Conservation (phyloP, 2,797 vertebrate species). For the Bufotes viridis region DNA sequence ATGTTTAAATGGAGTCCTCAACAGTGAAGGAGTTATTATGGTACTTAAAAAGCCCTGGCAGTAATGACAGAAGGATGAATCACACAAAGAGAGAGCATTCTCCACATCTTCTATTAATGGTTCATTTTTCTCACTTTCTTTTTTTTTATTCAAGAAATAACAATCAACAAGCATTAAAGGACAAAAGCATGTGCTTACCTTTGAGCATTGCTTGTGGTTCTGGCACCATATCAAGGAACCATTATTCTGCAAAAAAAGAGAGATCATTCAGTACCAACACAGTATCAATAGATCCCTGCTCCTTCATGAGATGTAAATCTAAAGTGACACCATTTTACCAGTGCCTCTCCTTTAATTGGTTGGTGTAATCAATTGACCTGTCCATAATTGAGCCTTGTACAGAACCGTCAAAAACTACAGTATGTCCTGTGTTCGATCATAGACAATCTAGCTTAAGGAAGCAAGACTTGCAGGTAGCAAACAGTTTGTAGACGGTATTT, state of each 20-base stretch:
- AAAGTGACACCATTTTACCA: background rate
- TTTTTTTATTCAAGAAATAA: constrained; percentile 49
- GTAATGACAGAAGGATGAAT: constrained; percentile 51
- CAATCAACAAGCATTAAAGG: constrained; percentile 28
- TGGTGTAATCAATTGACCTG: background rate
- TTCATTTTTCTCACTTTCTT: constrained; percentile 41
- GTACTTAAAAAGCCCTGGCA: constrained; percentile 53
- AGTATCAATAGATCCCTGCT: background rate
- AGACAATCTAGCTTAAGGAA: background rate
- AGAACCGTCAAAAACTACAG: no score
- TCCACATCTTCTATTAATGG: constrained; percentile 44
- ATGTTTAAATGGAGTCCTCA: constrained; percentile 58
- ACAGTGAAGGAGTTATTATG: constrained; percentile 59
- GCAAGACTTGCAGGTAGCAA: background rate
- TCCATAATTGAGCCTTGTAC: background rate
- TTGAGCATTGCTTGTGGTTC: constrained; percentile 97
- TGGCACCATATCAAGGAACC: constrained; percentile 96
- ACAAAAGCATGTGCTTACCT: constrained; percentile 77
- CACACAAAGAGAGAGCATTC: constrained; percentile 47
- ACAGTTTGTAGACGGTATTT: background rate
- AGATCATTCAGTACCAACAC: constrained; percentile 21
- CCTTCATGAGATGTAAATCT: background rate
- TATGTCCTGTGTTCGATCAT: background rate
- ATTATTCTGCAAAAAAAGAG: constrained; percentile 84
- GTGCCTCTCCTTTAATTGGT: background rate